Percentiles rank a stretch among this genome's conserved stretches.
These are phyloP conservation scores for Poeciliopsis retropinna DNA, from an alignment of 2,113 vertebrate genomes.

Conservation along the genomic window DNA sequence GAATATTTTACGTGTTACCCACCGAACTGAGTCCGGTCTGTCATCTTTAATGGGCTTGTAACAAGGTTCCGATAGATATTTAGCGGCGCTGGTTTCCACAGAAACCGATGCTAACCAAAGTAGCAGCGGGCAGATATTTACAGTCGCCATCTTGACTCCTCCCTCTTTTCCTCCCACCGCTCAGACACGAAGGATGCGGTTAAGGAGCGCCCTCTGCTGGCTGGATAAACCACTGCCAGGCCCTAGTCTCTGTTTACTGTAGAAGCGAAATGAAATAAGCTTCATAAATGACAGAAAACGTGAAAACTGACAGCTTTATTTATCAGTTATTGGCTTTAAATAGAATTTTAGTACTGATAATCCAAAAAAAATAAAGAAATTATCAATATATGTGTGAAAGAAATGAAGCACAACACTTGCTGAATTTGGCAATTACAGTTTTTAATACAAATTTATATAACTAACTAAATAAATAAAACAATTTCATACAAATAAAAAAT, in stretches of 20 bases:
- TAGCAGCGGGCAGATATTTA: background rate
- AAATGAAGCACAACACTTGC: too few species aligned
- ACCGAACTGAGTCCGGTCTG: slow-evolving; percentile 65
- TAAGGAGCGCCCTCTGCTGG: slow-evolving; percentile 27
- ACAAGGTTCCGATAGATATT: slow-evolving; percentile 54
- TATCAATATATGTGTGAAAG: too few species aligned
- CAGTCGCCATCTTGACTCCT: slow-evolving; percentile 59
- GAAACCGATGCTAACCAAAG: slow-evolving; percentile 36
- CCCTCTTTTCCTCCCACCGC: background rate
- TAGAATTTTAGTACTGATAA: too few species aligned
- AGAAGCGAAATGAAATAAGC: background rate
- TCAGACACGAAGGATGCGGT: background rate
- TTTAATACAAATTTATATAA: too few species aligned
- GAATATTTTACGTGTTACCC: background rate
- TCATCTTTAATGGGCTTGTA: slow-evolving; percentile 72
- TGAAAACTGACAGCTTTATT: background rate
- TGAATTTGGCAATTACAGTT: too few species aligned
- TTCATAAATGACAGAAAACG: background rate
- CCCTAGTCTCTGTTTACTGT: too few species aligned
- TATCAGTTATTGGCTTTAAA: too few species aligned
- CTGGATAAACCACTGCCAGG: too few species aligned
- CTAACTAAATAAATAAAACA: too few species aligned
- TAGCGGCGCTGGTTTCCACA: background rate
- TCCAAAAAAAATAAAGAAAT: too few species aligned
- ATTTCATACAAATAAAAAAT: too few species aligned